phyloP scores from a whole-genome alignment of 2,113 vertebrate species.

The Oncorhynchus nerka region DNA sequence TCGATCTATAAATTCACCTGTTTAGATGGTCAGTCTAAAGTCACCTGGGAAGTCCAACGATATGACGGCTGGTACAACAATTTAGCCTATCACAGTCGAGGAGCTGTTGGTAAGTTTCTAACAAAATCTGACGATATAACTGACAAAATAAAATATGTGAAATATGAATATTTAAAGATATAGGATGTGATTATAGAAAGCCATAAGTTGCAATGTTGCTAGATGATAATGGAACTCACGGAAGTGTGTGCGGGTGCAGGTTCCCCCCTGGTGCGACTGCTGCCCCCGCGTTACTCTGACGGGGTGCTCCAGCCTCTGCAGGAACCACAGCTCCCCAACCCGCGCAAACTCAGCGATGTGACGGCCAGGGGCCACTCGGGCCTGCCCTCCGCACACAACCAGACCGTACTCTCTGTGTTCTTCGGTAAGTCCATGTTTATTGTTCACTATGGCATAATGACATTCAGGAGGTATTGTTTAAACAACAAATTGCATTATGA shows the following conservation, averaged over 20 bases:
- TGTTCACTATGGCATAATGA: too few relatives aligned
- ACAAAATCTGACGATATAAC: neutral
- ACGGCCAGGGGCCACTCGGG: slow-evolving; percentile 70
- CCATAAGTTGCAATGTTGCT: neutral
- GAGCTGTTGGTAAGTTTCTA: slow-evolving; percentile 77
- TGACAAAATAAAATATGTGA: neutral
- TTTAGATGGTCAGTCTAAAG: slow-evolving; percentile 67
- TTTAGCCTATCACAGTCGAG: slow-evolving; percentile 76
- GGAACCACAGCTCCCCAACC: slow-evolving; percentile 82
- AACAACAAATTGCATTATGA: too few relatives aligned
- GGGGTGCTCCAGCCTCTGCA: slow-evolving; percentile 81
- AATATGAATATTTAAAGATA: neutral
- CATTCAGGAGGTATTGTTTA: too few relatives aligned
- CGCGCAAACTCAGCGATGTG: slow-evolving; percentile 76
- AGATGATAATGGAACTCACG: neutral
- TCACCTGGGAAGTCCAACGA: slow-evolving; percentile 87
- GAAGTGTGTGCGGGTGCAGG: slow-evolving; percentile 66
- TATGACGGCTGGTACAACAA: slow-evolving; percentile 99
- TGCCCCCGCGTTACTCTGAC: slow-evolving; percentile 82
- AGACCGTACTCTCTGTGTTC: slow-evolving; percentile 85
- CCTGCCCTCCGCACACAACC: slow-evolving; percentile 75
- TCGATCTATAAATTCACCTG: neutral
- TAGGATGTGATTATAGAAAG: neutral
- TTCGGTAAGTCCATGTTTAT: slow-evolving; percentile 75
- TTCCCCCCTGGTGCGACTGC: slow-evolving; percentile 76